Base-by-base conservation (phyloP, 2,797 vertebrate species). In the Masticophis lateralis region DNA sequence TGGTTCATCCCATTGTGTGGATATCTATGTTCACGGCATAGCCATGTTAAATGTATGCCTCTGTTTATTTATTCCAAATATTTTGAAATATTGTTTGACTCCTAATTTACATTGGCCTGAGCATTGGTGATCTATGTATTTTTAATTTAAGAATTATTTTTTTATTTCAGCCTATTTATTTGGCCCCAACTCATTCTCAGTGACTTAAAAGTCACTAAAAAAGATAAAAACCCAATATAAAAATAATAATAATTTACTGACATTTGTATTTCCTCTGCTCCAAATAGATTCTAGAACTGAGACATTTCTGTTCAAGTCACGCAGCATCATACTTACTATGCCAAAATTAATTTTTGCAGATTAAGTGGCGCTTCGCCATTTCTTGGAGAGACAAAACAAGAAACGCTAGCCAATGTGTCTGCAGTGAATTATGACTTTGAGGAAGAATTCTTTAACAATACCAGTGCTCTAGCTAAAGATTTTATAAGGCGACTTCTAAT, bases 381-480 rank as follows among this genome's bases (percentile, higher is more conserved):
- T 97, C 98, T 99, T 94, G 99, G 99, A 53, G 99, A 99, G 96
- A 99, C 98, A 96, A 99, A 99, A 95, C 99, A 99, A 97, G 99
- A 99, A 98, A 99, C 99, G 0, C 96, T 99, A 97, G 99, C 99
- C 92, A 99, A 99, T 87, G 99, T 99, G 92, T 99, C 99, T 11
- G 99, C 99, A 6, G 99, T 99, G 93, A 99, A 99, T 97, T 99
- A 99, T 0, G 98, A 99, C 16, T 99, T 99, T 90, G 99, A 99
- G 25, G 99, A 99, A 92, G 99, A 99, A 96, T 99, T 98, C 97
- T 99, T 99, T 98, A 99, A 98, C 97, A 98, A 97, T 96, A 99
- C 99, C 94, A 99, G 99, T 97, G 92, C 94, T 94, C 98, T 99
- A 97, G 99, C 99, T 98, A 99, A 99, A 98, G 99, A 99, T 97